Evolutionary conservation across 2,797 vertebrate genomes (phyloP).

Genomic region (Synaphobranchus kaupii): DNA sequence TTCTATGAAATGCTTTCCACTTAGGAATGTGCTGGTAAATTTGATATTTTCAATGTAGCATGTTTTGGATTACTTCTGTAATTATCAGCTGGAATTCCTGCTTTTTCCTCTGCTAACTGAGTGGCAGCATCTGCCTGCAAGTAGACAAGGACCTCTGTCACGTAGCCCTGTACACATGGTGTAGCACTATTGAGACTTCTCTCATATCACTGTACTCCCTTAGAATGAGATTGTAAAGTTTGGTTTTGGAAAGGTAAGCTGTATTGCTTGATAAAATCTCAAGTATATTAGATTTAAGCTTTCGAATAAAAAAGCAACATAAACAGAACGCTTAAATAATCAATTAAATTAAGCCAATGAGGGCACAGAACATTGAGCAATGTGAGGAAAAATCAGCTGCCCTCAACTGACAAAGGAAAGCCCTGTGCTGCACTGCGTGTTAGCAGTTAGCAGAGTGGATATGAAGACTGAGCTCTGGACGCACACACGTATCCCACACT

Average conservation of each 20-base stretch:
- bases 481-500: neutral
- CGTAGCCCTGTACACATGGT: constrained; percentile 31
- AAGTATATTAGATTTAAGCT: constrained; percentile 56
- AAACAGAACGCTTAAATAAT: constrained; percentile 49
- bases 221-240: constrained; percentile 42
- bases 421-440: constrained; percentile 13
- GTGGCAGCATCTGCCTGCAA: constrained; percentile 36
- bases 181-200: constrained; percentile 5
- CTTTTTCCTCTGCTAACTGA: constrained; percentile 34
- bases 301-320: constrained; percentile 55
- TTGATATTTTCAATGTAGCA: constrained; percentile 49
- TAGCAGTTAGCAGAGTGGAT: constrained; percentile 33
- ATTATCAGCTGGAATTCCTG: constrained; percentile 35
- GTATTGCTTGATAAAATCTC: constrained; percentile 66
- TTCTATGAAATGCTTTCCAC: constrained; percentile 44
- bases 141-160: constrained; percentile 30
- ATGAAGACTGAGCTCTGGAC: neutral
- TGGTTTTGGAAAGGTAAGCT: constrained; percentile 46
- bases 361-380: neutral
- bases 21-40: constrained; percentile 48
- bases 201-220: constrained; percentile 9
- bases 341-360: constrained; percentile 51
- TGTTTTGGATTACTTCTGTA: constrained; percentile 43
- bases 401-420: constrained; percentile 6
- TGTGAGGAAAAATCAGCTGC: neutral